Evolutionary conservation across 2,888 invertebrate genomes (phyloP), one percentile per base, ranked within the genome.

Genomic region (Volucella zonaria): DNA sequence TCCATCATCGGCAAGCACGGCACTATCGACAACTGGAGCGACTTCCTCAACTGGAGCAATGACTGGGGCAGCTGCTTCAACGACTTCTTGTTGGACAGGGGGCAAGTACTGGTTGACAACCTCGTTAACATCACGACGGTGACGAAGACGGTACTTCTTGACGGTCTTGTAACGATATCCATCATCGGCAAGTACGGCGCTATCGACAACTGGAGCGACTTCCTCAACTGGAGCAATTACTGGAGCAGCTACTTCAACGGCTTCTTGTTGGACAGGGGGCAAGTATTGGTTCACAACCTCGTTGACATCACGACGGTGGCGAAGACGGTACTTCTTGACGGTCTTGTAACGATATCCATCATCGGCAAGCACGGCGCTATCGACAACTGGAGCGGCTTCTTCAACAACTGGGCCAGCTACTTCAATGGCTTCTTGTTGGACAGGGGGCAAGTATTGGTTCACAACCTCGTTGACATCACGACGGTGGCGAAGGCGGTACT

Each of bases 151-250:
- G 38, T 87, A 62, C 42, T 52, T 67, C 75, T 89, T 90, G 6
- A 90, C 89, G 51, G 89, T 89, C 88, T 90, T 90, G 88, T 90
- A 90, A 76, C 90, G 90, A 87, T 90, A 90, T 40, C 90, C 90
- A 88, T 91, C 90, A 88, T 90, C 89, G 62, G 87, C 86, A n/a
- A 82, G 47, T 1, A 67, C 49, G 10, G 71, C 66, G 6, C 40
- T 11, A 3, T 77, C 71, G 10, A 51, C 47, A 11, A 86, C 75
- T 43, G 77, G 66, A 14, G 70, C 64, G 14, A 71, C 71, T 58
- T 87, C 62, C 23, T 38, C 61, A 14, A 77, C 14, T 40, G 77
- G 77, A 9, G 61, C 67, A n/a, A 38, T 38, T 38, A 56, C 42
- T 42, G 58, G 58, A 14, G 87, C 82, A 43, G 54, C 45, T 6